These are phyloP conservation scores for Drosophila repletoides DNA, from an alignment of 1,140 invertebrate species.

Conservation along the genomic window DNA sequence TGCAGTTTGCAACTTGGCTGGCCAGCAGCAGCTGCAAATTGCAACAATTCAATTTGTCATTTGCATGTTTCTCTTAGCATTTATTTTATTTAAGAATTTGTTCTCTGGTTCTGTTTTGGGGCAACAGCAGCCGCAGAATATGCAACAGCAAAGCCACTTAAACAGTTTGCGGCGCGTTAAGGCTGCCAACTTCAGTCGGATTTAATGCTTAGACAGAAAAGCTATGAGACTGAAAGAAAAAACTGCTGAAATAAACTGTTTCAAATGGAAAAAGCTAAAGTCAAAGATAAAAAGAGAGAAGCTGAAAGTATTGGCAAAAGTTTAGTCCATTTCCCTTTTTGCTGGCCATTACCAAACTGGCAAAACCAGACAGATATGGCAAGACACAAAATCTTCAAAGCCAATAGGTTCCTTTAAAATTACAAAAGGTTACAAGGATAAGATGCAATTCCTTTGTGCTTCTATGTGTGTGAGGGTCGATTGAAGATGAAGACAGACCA, in stretches of 20 bases:
- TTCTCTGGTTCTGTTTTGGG: background rate
- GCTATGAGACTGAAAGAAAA: conserved; percentile 8
- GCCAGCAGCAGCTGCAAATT: conserved; percentile 15
- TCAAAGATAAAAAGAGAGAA: background rate
- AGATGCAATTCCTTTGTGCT: conserved; percentile 4
- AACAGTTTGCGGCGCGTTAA: conserved; percentile 22
- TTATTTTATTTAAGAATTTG: conserved; percentile 23
- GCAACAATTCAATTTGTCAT: conserved; percentile 39
- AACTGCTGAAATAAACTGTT: conserved; percentile 26
- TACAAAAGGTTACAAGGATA: conserved; percentile 24
- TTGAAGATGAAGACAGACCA: no score
- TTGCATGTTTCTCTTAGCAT: conserved; percentile 1
- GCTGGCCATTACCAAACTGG: conserved; percentile 1
- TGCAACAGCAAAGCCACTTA: conserved; percentile 10
- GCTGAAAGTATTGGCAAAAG: conserved; percentile 4
- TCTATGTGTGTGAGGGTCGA: background rate
- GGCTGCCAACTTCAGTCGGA: conserved; percentile 26
- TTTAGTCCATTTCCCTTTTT: conserved; percentile 9
- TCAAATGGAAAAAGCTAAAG: conserved; percentile 6
- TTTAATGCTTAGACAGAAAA: conserved; percentile 29
- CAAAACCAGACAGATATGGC: background rate
- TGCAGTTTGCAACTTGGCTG: conserved; percentile 45
- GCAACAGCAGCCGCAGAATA: conserved; percentile 4
- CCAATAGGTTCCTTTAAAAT: background rate
- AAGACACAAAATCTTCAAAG: conserved; percentile 18